Evolutionary conservation across 2,888 invertebrate genomes (phyloP), one percentile per base, ranked within the genome.

Genomic region (Smittia sp.): DNA sequence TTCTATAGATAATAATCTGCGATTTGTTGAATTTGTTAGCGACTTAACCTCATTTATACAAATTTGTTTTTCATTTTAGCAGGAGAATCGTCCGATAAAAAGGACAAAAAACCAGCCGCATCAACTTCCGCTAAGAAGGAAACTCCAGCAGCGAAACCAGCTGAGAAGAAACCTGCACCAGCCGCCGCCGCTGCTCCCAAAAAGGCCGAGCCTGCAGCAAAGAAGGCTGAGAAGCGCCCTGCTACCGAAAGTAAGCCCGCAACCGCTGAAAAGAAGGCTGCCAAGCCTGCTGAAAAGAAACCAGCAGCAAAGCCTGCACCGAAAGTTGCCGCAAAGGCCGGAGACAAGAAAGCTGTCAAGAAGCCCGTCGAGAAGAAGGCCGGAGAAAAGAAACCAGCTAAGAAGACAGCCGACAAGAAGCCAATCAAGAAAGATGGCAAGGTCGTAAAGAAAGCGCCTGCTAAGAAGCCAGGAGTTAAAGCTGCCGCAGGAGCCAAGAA

Each of bases 351-450:
- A 76, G 76, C 78, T n/a, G 72, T 76, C 63, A 78, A 79, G 74
- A 83, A 83, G 79, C 74, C 78, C 9, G 77, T 78, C 9, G 77
- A 77, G 9, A 77, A 79, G 65, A 77, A 78, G 73, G 84, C 85
- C 75, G 84, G 85, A 24, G 79, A 85, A 73, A 84, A 84, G 62
- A 77, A 85, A 11, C 84, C 84, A 76, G 81, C 63, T 77, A 20
- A 78, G 78, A 75, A 78, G 77, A 73, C 77, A 76, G 69, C 77
- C 77, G 25, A 75, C n/a, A 74, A 74, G 24, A 76, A 85, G 76
- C 81, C 86, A 76, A 84, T 85, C 78, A 84, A 85, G 75, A 84
- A 85, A 11, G 84, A 85, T 15, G 85, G 86, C 81, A 86, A 85
- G 78, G 84, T 85, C 18, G 15, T 69, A 13, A 72, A 72, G 62